Percentiles rank a stretch among this genome's conserved stretches.
phyloP scores from a whole-genome alignment of 2,888 invertebrate species.

The Nymphalis polychloros region DNA sequence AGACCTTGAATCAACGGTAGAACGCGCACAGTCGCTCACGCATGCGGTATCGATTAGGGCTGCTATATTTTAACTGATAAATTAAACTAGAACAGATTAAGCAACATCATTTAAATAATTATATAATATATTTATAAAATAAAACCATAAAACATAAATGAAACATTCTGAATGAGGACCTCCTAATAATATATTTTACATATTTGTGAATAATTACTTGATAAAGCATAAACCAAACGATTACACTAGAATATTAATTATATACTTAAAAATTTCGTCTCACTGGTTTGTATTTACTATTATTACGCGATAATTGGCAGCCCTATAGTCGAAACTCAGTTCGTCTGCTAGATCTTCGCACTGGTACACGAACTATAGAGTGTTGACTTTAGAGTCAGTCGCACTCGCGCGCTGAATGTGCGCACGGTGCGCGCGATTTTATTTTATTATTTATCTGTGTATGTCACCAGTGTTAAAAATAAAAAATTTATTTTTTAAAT shows the following conservation, averaged over 20 bases:
- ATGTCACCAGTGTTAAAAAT: not conserved
- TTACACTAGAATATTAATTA: too few species aligned
- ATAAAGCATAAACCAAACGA: too few species aligned
- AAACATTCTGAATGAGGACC: too few species aligned
- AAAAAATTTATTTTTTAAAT: not conserved
- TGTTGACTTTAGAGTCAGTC: conserved; percentile 21
- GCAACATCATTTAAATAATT: too few species aligned
- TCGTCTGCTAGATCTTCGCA: conserved; percentile 30
- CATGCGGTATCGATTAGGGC: conserved; percentile 29
- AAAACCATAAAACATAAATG: too few species aligned
- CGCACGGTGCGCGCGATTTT: conserved; percentile 27
- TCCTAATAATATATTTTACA: too few species aligned
- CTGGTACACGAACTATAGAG: conserved; percentile 14
- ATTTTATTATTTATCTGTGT: conserved; percentile 4
- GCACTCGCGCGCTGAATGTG: conserved; percentile 33
- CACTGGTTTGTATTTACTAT: too few species aligned
- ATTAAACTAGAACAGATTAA: too few species aligned
- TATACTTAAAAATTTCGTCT: too few species aligned
- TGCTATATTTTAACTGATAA: conserved; percentile 4
- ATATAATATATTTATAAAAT: not conserved
- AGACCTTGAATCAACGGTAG: conserved; percentile 40
- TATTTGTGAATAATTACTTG: too few species aligned
- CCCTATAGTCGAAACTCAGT: conserved; percentile 26
- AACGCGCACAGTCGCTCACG: conserved; percentile 39
- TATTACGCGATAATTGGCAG: conserved; percentile 13